Evolutionary conservation across 2,888 invertebrate genomes (phyloP).

Genomic region (Scaptomyza polygonia): DNA sequence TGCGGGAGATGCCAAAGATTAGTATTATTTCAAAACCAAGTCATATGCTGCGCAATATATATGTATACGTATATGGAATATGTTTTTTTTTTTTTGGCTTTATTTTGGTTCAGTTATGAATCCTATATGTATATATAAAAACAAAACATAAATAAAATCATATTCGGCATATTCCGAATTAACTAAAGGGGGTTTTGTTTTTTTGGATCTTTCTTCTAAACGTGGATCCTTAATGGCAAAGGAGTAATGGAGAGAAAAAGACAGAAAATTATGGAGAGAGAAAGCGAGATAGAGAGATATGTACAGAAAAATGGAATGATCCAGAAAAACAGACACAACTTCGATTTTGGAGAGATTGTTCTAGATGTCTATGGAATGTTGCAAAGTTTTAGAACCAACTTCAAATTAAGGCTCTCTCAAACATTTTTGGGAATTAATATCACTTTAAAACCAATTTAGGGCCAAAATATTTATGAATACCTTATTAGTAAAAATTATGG

Average conservation of each 20-base stretch:
- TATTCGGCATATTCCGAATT: slow-evolving; percentile 21
- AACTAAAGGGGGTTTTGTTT: not conserved
- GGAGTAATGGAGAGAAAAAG: not conserved
- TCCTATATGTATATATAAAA: slow-evolving; percentile 9
- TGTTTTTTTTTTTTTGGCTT: not conserved
- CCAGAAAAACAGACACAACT: not conserved
- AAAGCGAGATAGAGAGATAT: not conserved
- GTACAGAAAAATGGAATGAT: not conserved
- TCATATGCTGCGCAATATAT: not conserved
- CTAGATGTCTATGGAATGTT: too few species aligned
- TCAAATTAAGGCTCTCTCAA: not conserved
- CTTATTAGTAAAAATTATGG: not conserved
- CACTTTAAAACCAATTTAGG: slow-evolving; percentile 4
- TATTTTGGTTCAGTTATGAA: not conserved
- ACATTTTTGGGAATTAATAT: not conserved
- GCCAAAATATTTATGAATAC: not conserved
- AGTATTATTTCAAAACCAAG: slow-evolving; percentile 9
- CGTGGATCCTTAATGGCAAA: slow-evolving; percentile 26
- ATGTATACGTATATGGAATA: not conserved
- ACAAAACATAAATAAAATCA: not conserved
- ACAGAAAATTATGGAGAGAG: not conserved
- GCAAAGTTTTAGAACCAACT: not conserved
- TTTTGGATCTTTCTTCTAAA: not conserved
- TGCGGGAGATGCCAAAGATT: slow-evolving; percentile 46
- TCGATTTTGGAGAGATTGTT: not conserved